Evolutionary conservation across 2,113 vertebrate genomes (phyloP), one percentile per base, ranked within the genome.

Genomic region (Trachemys scripta): DNA sequence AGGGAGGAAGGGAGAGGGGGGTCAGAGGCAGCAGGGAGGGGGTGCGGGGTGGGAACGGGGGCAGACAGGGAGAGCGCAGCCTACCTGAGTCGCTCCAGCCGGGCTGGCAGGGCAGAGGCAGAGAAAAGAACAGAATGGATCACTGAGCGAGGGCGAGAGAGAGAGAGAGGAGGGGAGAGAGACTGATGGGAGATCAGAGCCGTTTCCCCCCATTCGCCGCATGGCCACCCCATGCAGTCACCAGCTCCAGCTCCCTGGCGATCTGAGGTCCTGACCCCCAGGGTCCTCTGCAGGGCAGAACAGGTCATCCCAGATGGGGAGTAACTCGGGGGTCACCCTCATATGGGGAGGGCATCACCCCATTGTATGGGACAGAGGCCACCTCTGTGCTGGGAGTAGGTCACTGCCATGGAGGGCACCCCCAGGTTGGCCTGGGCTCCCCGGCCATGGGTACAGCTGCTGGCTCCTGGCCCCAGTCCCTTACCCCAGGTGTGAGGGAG

Each of bases 401-500:
- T 50, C 49, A 50, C 49, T 50, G 49, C 49, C 49, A 50, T 50
- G 49, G 49, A 11, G 49, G 12, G 4, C 49, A 50, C 12, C 12
- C 12, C 49, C 49, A 50, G 49, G 49, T 14, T 50, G 49, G 49
- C 49, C 49, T 50, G 49, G 12, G 12, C 49, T 50, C 49, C 12
- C 49, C 49, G 13, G 49, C 12, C 49, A 50, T 50, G 49, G 49
- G 49, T 50, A 50, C 49, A 50, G 49, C 49, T 50, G 25, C 6
- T 8, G 5, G 20, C 29, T 49, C 75, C 49, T 27, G 59, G 56
- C 38, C 69, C 82, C 53, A 19, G 10, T 19, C 47, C 35, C 10
- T 20, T 86, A 62, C 99, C 97, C 98, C 98, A 72, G 97, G 92
- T 57, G 98, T 98, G 80, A 99, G 98, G 27, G 98, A 98, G 80